Evolutionary conservation across 2,113 vertebrate genomes (phyloP).

Genomic region (Climacteris rufus): DNA sequence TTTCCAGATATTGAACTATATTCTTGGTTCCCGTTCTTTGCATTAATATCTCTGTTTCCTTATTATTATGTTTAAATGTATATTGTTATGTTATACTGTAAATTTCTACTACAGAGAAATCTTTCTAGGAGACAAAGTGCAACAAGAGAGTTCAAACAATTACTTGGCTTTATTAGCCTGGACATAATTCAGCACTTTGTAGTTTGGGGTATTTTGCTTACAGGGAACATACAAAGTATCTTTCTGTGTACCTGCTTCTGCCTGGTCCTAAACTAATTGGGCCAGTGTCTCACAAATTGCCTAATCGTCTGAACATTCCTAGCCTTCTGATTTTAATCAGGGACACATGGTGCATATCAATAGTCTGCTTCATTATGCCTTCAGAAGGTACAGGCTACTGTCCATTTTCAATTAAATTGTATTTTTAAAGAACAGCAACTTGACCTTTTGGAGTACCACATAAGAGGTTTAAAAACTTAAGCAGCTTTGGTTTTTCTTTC

Average conservation of each 20-base stretch:
- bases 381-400: conserved; percentile 37
- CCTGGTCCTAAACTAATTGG: conserved; percentile 15
- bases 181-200: neutral
- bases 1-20: neutral
- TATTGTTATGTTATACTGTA: neutral
- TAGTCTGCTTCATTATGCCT: neutral
- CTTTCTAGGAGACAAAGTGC: neutral
- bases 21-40: neutral
- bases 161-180: neutral
- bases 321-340: conserved; percentile 42
- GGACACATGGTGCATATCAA: conserved; percentile 39
- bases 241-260: neutral
- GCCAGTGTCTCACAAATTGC: conserved; percentile 27
- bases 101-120: neutral
- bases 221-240: neutral
- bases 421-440: conserved; percentile 42
- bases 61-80: neutral
- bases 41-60: neutral
- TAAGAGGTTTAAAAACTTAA: conserved; percentile 56
- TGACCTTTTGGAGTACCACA: conserved; percentile 32
- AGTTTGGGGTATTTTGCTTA: neutral
- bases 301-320: conserved; percentile 43
- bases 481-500: neutral
- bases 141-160: neutral
- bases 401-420: conserved; percentile 46